phyloP scores from a whole-genome alignment of 2,888 invertebrate genomes.

The Caenorhabditis auriculariae region DNA sequence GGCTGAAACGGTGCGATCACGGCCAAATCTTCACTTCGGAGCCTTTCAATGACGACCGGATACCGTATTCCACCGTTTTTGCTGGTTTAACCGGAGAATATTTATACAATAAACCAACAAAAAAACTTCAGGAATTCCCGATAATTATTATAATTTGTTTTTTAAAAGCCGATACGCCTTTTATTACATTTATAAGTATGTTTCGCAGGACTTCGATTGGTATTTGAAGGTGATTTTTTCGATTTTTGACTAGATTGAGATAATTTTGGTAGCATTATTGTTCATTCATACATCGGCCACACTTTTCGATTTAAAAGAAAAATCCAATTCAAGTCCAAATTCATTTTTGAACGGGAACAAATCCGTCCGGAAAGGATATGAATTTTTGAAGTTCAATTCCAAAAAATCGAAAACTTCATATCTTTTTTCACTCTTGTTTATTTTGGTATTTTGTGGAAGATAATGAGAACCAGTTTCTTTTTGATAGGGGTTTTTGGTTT shows the following conservation, averaged over 20 bases:
- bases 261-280: too few species aligned
- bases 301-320: neutral
- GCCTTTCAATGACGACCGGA: slow-evolving; percentile 22
- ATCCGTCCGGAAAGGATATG: too few species aligned
- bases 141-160: slow-evolving; percentile 41
- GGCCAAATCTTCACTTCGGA: slow-evolving; percentile 49
- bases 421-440: neutral
- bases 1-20: slow-evolving; percentile 49
- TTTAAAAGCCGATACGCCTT: slow-evolving; percentile 48
- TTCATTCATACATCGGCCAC: too few species aligned
- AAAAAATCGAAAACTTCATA: too few species aligned
- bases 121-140: slow-evolving; percentile 20
- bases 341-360: too few species aligned
- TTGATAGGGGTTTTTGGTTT: too few species aligned
- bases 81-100: slow-evolving; percentile 11
- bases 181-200: slow-evolving; percentile 36
- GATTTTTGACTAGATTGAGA: too few species aligned
- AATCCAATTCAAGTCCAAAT: too few species aligned
- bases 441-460: too few species aligned
- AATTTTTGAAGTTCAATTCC: too few species aligned
- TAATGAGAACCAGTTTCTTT: too few species aligned
- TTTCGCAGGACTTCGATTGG: slow-evolving; percentile 49
- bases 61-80: slow-evolving; percentile 51
- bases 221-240: slow-evolving; percentile 42
- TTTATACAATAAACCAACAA: neutral